Evolutionary conservation across 2,888 invertebrate genomes (phyloP).

Genomic region (Trypoxylon attenuatum): DNA sequence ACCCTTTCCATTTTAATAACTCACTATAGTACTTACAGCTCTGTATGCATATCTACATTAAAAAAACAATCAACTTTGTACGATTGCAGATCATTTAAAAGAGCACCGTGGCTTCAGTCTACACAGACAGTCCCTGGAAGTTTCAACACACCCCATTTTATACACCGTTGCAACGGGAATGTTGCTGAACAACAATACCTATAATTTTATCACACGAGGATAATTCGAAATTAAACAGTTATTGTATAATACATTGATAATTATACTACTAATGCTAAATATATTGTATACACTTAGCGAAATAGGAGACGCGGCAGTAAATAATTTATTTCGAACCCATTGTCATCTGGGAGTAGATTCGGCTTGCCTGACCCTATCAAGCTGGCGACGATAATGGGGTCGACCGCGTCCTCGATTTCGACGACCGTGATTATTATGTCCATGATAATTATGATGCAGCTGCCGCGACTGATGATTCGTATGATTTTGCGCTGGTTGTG

Average conservation of each 20-base stretch:
- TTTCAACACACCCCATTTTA: constrained; percentile 56
- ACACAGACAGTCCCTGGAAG: constrained; percentile 44
- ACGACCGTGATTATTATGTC: constrained; percentile 60
- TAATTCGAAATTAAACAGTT: constrained; percentile 47
- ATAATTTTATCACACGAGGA: constrained; percentile 58
- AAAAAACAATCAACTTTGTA: constrained; percentile 40
- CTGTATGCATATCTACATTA: constrained; percentile 34
- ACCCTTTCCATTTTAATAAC: constrained; percentile 12
- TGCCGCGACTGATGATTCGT: constrained; percentile 59
- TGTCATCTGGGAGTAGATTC: constrained; percentile 72
- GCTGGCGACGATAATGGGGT: constrained; percentile 64
- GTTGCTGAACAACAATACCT: constrained; percentile 63
- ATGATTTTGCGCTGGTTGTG: constrained; percentile 52
- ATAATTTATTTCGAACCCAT: constrained; percentile 62
- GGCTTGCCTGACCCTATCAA: constrained; percentile 64
- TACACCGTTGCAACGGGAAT: constrained; percentile 60
- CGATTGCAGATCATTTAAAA: constrained; percentile 50
- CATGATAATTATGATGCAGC: constrained; percentile 59
- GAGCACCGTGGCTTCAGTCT: constrained; percentile 57
- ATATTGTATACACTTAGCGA: constrained; percentile 48
- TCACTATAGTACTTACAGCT: constrained; percentile 35
- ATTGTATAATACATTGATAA: constrained; percentile 48
- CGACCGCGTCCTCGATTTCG: constrained; percentile 65
- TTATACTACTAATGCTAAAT: constrained; percentile 50
- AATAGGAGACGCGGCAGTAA: constrained; percentile 46